phyloP scores from a whole-genome alignment of 2,888 invertebrate species.

The Podotricha telesiphe region DNA sequence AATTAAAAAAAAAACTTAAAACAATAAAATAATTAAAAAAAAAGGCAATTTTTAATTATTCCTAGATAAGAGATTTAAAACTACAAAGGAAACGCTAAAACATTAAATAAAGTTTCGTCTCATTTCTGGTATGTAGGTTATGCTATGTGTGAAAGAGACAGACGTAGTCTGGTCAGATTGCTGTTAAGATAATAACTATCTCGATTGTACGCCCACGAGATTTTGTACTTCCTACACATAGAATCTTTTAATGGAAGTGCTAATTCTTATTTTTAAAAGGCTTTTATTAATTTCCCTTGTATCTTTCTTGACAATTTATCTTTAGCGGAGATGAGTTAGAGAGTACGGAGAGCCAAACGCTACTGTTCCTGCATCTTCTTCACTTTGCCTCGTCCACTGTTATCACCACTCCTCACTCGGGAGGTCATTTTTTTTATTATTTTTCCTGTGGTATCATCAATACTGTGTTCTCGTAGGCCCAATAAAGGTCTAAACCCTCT shows the following conservation, averaged over 20 bases:
- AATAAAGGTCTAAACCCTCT: too few relatives aligned
- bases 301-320: too few relatives aligned
- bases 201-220: constrained; percentile 60
- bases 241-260: constrained; percentile 22
- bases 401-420: too few relatives aligned
- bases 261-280: neutral
- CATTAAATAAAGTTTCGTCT: constrained; percentile 41
- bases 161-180: constrained; percentile 52
- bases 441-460: too few relatives aligned
- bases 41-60: neutral
- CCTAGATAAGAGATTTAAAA: neutral
- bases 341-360: too few relatives aligned
- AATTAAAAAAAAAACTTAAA: neutral
- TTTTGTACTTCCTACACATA: constrained; percentile 55
- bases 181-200: constrained; percentile 59
- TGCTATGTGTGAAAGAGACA: constrained; percentile 48
- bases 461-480: too few relatives aligned
- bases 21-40: neutral
- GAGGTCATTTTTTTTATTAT: too few relatives aligned
- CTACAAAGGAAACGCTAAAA: constrained; percentile 18
- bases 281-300: too few relatives aligned
- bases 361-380: too few relatives aligned
- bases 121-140: constrained; percentile 50
- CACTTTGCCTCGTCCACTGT: too few relatives aligned
- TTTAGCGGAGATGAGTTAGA: too few relatives aligned